Evolutionary conservation across 2,113 vertebrate species (phyloP), one percentile per base, ranked within the genome.

Genomic region (Aspiorhynchus laticeps): DNA sequence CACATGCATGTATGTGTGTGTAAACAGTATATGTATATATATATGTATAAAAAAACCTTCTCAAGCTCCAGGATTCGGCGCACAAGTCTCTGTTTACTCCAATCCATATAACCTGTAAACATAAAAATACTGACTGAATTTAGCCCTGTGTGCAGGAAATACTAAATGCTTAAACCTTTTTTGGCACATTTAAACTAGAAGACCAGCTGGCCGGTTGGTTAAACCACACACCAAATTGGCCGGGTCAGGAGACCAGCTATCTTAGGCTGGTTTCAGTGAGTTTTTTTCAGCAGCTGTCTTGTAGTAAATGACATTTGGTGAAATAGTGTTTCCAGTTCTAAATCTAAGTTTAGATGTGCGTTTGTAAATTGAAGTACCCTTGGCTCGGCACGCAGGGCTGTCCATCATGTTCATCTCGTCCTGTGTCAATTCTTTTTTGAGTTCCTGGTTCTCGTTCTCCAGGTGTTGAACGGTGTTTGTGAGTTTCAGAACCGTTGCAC

Each of bases 11-110:
- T 17, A 19, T 24, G 2, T 63, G 9, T 8, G 15, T 53, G 38
- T 8, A 41, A 41, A 48, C 14, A 33, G 46, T 48, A 15, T 48
- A 14, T 48, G 1, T 48, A 9, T 46, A 4, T 46, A 2, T 43
- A 10, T 46, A 46, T 46, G 11, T 11, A 46, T 46, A 61, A 10
- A 59, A 81, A 80, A 46, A 99, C 98, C 93, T 96, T 97, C 92
- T 97, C 97, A 73, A 97, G 91, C 56, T 97, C 96, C 0, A 92
- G 86, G 74, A 98, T 94, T 84, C 93, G 93, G 11, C 96, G 95
- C 91, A 97, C 75, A 88, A 98, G 94, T 88, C 96, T 95, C 88
- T 96, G 96, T 90, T 95, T 98, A 90, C 96, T 97, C 97, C 96
- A 98, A 46, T 97, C 96, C 33, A 89, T 85, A 6, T 96, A 97